Evolutionary conservation across 2,888 invertebrate genomes (phyloP), one percentile per base, ranked within the genome.

Genomic region (Drosophila kambysellisi): DNA sequence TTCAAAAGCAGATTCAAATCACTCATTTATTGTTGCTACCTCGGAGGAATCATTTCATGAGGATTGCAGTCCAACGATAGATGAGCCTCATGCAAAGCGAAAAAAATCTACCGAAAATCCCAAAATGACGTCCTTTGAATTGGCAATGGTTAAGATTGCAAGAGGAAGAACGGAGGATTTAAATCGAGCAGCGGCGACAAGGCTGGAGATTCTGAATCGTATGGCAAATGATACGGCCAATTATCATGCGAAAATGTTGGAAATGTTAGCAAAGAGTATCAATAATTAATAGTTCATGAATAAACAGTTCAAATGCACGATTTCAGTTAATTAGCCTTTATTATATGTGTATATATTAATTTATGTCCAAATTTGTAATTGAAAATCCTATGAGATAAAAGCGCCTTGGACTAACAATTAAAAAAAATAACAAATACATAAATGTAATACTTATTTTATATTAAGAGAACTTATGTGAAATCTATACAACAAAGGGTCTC

Each of bases 371-470:
- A 72, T 70, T 46, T 46, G 67, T 68, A 67, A 64, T 74, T 75
- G 70, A 83, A 75, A 71, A 79, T 69, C 71, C 72, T 87, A 83
- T 57, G 74, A 76, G 79, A 80, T 83, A 85, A 83, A 85, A 86
- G 88, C 85, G 86, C 60, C 62, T 79, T 78, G 53, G 68, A 86
- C 69, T 83, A 87, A 82, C 81, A 82, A 74, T 85, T 85, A 74
- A 84, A 46, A 25, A 25, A 85, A 83, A 48, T 83, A 87, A 87
- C 88, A 82, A 81, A 81, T 75, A 68, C 70, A 75, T 69, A 69
- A 81, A 64, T 63, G 29, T 67, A 70, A 74, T 72, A 72, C 80
- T 76, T 75, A 70, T 63, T 9, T 46, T 11, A 68, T 57, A 70
- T 82, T 65, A 79, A 80, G 72, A 70, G 58, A 83, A 82, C 85